These are phyloP conservation scores for Chelon labrosus DNA, from an alignment of 2,797 vertebrate genomes.

Conservation along the genomic window DNA sequence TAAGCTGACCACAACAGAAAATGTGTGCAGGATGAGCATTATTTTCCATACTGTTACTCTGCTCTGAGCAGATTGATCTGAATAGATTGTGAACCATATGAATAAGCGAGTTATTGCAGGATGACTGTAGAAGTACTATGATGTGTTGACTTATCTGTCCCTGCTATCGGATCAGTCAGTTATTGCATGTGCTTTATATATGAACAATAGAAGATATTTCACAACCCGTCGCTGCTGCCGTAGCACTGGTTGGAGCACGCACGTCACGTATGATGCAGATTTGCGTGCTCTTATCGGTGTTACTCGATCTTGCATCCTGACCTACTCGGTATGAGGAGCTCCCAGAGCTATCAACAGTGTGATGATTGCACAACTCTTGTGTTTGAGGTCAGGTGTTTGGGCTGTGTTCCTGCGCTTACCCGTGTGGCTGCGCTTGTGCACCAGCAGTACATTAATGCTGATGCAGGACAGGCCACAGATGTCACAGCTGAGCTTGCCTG, in stretches of 20 bases:
- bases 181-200: conserved; percentile 7
- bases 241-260: conserved; percentile 13
- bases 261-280: conserved; percentile 34
- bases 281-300: not conserved
- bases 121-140: not conserved
- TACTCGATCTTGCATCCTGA: conserved; percentile 25
- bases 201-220: conserved; percentile 50
- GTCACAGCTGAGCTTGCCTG: conserved; percentile 93
- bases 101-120: not conserved
- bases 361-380: conserved; percentile 47
- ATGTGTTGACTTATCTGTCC: conserved; percentile 17
- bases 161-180: conserved; percentile 27
- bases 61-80: not conserved
- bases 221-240: conserved; percentile 22
- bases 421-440: conserved; percentile 97
- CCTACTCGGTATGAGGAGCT: conserved; percentile 7
- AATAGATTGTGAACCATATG: not conserved
- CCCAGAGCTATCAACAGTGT: conserved; percentile 16
- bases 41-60: not conserved
- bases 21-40: not conserved
- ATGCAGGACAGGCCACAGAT: conserved; percentile 95
- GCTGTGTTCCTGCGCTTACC: conserved; percentile 85
- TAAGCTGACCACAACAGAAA: not conserved
- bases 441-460: conserved; percentile 96
- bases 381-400: conserved; percentile 62